Evolutionary conservation across 2,888 invertebrate species (phyloP).

Genomic region (Drosophila recens): DNA sequence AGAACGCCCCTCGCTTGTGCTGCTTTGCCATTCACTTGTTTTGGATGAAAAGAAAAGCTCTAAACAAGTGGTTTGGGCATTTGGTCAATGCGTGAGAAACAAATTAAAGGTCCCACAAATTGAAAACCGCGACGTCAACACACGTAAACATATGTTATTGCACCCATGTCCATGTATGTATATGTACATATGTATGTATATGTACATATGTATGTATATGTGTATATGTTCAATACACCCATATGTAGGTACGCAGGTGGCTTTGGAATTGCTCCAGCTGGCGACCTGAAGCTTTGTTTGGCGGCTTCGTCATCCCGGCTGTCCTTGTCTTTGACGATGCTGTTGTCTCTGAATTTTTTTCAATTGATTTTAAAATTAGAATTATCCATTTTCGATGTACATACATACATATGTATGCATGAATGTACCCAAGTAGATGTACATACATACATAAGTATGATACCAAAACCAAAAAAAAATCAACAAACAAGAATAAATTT

Average conservation of each 20-base stretch:
- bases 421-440: slow-evolving; percentile 11
- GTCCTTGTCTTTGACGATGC: not conserved
- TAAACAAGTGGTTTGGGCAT: slow-evolving; percentile 58
- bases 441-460: not conserved
- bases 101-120: slow-evolving; percentile 19
- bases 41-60: slow-evolving; percentile 30
- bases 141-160: not conserved
- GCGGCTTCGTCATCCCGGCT: not conserved
- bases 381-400: too few relatives aligned
- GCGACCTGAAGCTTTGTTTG: not conserved
- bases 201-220: not conserved
- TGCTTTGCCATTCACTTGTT: slow-evolving; percentile 13
- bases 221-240: not conserved
- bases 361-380: too few relatives aligned
- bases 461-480: slow-evolving; percentile 25
- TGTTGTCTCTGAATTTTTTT: not conserved
- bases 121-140: not conserved
- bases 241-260: not conserved
- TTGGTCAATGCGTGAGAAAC: slow-evolving; percentile 55
- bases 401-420: not conserved
- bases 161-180: not conserved
- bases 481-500: slow-evolving; percentile 47
- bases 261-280: not conserved
- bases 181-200: not conserved
- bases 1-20: not conserved